Conservation (phyloP, 2,888 invertebrate genomes). For the Lochmaea capreae region DNA sequence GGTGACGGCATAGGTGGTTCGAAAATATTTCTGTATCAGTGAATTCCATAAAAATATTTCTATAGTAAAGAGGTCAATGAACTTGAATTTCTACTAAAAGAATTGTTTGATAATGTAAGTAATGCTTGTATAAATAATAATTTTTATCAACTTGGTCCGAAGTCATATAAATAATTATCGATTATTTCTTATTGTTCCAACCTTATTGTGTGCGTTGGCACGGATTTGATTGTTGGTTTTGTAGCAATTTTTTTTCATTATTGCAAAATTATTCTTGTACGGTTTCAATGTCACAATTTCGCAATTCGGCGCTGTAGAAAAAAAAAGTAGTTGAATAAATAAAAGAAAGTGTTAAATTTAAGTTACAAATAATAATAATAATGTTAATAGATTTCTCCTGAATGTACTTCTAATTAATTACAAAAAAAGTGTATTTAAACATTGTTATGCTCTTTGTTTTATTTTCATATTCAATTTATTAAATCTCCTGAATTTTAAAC, state of each 20-base stretch:
- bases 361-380: slow-evolving; percentile 1
- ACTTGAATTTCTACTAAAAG: too few species aligned
- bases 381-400: slow-evolving; percentile 21
- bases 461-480: neutral
- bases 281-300: slow-evolving; percentile 30
- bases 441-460: neutral
- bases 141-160: too few species aligned
- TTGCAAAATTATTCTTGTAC: slow-evolving; percentile 29
- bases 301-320: slow-evolving; percentile 13
- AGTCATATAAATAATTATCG: neutral
- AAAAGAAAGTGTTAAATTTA: slow-evolving; percentile 21
- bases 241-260: slow-evolving; percentile 16
- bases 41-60: too few species aligned
- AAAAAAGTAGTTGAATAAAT: slow-evolving; percentile 12
- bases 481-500: too few species aligned
- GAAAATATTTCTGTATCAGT: too few species aligned
- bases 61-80: too few species aligned
- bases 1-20: too few species aligned
- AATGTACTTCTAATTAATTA: neutral
- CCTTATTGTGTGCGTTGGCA: slow-evolving; percentile 34
- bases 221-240: slow-evolving; percentile 32
- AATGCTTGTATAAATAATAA: too few species aligned
- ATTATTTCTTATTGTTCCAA: slow-evolving; percentile 25
- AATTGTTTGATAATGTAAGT: too few species aligned
- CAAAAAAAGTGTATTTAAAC: neutral